These are phyloP conservation scores for Drosophila diplacantha DNA, from an alignment of 2,888 invertebrate species.

Conservation along the genomic window DNA sequence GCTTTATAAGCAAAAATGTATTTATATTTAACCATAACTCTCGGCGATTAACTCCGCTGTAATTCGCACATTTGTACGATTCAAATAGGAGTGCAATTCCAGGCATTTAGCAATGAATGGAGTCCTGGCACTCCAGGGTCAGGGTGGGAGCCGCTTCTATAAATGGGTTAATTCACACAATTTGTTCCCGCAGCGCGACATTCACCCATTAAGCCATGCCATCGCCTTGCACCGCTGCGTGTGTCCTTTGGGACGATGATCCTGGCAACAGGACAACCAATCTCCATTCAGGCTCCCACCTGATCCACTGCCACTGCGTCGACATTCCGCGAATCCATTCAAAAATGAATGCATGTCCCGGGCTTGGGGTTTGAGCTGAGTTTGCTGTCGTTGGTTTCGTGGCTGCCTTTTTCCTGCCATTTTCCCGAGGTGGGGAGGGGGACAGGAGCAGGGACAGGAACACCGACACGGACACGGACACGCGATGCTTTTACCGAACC, in stretches of 20 bases:
- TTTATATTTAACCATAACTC: not conserved
- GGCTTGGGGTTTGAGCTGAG: constrained; percentile 6
- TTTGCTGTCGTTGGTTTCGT: constrained; percentile 4
- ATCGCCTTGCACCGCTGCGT: not conserved
- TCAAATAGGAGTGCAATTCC: not conserved
- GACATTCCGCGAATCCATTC: constrained; percentile 34
- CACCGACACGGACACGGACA: not conserved
- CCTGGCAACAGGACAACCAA: constrained; percentile 19
- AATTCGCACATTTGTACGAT: not conserved
- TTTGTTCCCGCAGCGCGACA: constrained; percentile 26
- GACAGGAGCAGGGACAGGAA: not conserved
- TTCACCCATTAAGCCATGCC: constrained; percentile 25
- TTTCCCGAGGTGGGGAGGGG: not conserved
- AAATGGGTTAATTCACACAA: constrained; percentile 28
- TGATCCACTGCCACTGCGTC: constrained; percentile 31
- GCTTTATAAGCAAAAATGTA: not conserved
- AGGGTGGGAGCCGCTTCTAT: not conserved
- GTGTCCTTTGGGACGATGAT: not conserved
- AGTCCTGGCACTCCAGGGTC: too few relatives aligned
- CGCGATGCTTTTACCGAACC: constrained; percentile 51
- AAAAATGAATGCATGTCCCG: constrained; percentile 38
- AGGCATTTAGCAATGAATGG: not conserved
- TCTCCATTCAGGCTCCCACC: constrained; percentile 34
- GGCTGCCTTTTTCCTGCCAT: not conserved
- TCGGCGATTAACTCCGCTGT: not conserved